Base-by-base conservation (phyloP, 2,113 vertebrate species). In the Eptesicus fuscus region DNA sequence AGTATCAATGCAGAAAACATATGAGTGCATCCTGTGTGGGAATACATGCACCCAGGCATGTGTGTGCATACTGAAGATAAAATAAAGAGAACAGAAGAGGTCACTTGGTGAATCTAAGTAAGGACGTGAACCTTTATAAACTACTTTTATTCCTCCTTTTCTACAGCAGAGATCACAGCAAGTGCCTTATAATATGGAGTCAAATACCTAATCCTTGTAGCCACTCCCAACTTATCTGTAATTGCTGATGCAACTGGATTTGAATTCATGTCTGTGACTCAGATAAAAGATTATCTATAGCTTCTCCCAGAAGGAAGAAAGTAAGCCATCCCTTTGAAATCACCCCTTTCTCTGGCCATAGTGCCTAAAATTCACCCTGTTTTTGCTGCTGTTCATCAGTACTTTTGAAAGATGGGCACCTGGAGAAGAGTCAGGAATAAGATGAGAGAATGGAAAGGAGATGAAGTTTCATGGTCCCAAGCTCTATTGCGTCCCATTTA, bases 121-220 rank as follows among this genome's bases (percentile, higher is more conserved):
- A 87, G 30, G 88, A 85, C 20, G 53, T 70, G 32, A 84, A 65
- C 63, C 44, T 82, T 73, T 95, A 93, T 93, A 59, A 69, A 2
- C 28, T 77, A 32, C 74, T 94, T 92, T 82, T 86, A 77, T 71
- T 77, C 51, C 10, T 96, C 11, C 0, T 91, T 88, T 35, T 28
- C 71, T 71, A 12, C 51, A 42, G 76, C 83, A 89, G 92, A 83
- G 74, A 95, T 78, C 47, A 70, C 6, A 80, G 18, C 93, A 78
- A 79, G 32, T 95, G 35, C 35, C 49, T 95, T 83, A 35, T 30
- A 59, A 79, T 32, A 79, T 82, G 32, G 88, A 25, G n/a, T 93
- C 51, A 37, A 93, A 35, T 61, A 83, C 44, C 83, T 93, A 91
- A 94, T 90, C 51, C 53, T 80, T 96, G 94, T n/a, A 95, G 49